Evolutionary conservation across 2,888 invertebrate species (phyloP).

Genomic region (Drosophila percnosoma): DNA sequence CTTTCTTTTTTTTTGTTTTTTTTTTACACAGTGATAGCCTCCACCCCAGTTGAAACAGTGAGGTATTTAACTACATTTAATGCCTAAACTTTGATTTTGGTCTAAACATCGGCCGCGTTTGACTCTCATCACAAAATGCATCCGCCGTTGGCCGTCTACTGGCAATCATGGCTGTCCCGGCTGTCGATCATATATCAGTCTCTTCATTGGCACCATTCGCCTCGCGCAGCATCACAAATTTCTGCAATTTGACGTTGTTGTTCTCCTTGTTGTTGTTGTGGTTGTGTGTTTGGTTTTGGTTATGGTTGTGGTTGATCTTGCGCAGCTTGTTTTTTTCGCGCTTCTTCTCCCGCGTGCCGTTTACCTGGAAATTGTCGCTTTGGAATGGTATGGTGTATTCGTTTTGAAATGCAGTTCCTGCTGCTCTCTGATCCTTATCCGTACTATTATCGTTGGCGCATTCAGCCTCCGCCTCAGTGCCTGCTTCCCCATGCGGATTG

Average conservation of each 20-base stretch:
- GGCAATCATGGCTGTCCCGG: slow-evolving; percentile 5
- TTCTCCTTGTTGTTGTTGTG: slow-evolving; percentile 59
- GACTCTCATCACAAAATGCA: slow-evolving; percentile 54
- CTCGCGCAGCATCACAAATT: slow-evolving; percentile 70
- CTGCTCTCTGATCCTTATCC: slow-evolving; percentile 34
- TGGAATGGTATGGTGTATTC: slow-evolving; percentile 77
- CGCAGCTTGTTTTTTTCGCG: slow-evolving; percentile 54
- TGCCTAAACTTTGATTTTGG: slow-evolving; percentile 70
- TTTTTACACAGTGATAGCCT: slow-evolving; percentile 63
- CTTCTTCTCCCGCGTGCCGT: slow-evolving; percentile 55
- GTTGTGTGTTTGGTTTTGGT: neutral
- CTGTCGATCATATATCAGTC: slow-evolving; percentile 81
- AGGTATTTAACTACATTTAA: slow-evolving; percentile 65
- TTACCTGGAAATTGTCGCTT: slow-evolving; percentile 72
- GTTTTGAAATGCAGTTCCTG: slow-evolving; percentile 59
- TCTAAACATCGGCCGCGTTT: slow-evolving; percentile 52
- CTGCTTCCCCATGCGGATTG: slow-evolving; percentile 34
- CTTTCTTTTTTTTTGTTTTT: neutral
- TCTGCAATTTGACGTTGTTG: slow-evolving; percentile 74
- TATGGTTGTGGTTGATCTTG: slow-evolving; percentile 47
- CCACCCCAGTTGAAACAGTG: slow-evolving; percentile 67
- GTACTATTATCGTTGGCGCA: slow-evolving; percentile 14
- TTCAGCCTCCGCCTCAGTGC: slow-evolving; percentile 12
- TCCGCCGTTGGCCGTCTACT: slow-evolving; percentile 21
- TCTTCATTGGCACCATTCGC: slow-evolving; percentile 78